A percentile compares a stretch with the other conserved stretches of the same genome.
These are phyloP conservation scores for Gavialis gangeticus DNA, from an alignment of 2,113 vertebrate species.

Conservation along the genomic window DNA sequence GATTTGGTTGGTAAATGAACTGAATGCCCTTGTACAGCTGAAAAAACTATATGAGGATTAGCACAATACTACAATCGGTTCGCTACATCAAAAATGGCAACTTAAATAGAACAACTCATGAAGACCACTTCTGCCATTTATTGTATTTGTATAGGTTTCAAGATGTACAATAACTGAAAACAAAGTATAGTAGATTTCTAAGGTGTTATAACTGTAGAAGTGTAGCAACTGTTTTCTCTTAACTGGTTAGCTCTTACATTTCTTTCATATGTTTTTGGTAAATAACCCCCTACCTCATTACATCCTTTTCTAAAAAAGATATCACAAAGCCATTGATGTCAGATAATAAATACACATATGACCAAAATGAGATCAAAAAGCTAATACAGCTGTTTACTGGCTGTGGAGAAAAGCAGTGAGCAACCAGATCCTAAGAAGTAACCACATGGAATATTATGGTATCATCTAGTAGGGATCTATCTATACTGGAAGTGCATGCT, in stretches of 20 bases:
- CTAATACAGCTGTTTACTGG: background rate
- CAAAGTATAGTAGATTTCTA: background rate
- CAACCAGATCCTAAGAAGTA: background rate
- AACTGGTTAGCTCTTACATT: background rate
- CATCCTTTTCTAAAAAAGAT: background rate
- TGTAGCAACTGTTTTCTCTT: background rate
- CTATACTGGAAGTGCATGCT: background rate
- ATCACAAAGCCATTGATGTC: background rate
- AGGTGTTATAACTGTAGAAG: background rate
- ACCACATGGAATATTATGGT: background rate
- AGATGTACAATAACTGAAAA: background rate
- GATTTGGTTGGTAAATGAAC: background rate
- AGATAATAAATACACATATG: constrained; percentile 20
- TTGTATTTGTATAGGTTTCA: background rate
- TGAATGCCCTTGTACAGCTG: background rate
- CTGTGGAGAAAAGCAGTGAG: background rate
- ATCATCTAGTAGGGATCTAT: background rate
- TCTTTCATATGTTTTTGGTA: background rate
- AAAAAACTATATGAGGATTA: background rate
- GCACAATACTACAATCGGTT: background rate
- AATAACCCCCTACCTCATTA: background rate
- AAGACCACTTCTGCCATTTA: background rate
- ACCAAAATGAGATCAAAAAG: background rate
- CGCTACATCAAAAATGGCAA: background rate
- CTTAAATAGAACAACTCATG: background rate